These are phyloP conservation scores for Alosa sapidissima DNA, from an alignment of 2,797 vertebrate species.

Conservation along the genomic window DNA sequence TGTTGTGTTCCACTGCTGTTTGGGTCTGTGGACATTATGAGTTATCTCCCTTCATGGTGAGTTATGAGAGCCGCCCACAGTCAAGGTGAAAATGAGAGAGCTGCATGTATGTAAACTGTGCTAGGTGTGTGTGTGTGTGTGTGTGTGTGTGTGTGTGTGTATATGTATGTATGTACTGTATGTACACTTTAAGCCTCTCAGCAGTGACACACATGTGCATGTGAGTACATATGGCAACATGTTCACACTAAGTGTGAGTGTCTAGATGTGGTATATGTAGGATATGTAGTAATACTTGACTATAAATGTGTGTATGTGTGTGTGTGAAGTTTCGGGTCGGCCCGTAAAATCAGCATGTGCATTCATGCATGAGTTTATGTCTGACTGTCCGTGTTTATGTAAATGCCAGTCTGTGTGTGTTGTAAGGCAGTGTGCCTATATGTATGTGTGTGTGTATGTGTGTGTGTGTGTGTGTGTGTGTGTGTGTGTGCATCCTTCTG, in stretches of 20 bases:
- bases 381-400: not conserved
- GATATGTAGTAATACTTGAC: not conserved
- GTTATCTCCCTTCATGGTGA: not conserved
- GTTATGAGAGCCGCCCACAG: not conserved
- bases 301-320: not conserved
- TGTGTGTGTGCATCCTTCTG: not conserved
- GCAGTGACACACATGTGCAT: too few relatives aligned
- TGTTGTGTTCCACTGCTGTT: not conserved
- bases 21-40: slow-evolving; percentile 8
- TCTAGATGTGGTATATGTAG: not conserved
- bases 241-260: too few relatives aligned
- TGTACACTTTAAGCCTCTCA: not conserved
- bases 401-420: slow-evolving; percentile 33
- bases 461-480: not conserved
- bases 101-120: not conserved
- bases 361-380: not conserved
- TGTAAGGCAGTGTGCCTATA: not conserved
- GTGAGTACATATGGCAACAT: too few relatives aligned
- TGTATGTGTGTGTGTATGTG: slow-evolving; percentile 30
- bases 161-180: not conserved
- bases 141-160: not conserved
- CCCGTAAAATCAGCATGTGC: slow-evolving; percentile 2
- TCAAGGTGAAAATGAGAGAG: slow-evolving; percentile 9
- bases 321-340: not conserved
- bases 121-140: not conserved